phyloP scores from a whole-genome alignment of 2,888 invertebrate species.

The Diadegma fenestrale region DNA sequence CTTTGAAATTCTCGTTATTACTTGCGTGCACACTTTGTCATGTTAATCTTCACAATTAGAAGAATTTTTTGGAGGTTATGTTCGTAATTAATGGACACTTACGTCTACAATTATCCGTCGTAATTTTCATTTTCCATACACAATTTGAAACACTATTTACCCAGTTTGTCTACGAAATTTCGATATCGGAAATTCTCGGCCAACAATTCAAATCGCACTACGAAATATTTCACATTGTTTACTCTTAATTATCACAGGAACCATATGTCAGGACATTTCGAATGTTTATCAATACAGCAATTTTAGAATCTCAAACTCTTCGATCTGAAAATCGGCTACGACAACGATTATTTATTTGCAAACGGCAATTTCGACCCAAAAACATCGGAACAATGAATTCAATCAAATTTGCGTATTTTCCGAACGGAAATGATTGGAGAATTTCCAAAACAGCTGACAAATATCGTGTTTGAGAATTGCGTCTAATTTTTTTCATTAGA shows the following conservation, averaged over 20 bases:
- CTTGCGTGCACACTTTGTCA: background rate
- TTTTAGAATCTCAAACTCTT: background rate
- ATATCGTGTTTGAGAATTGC: background rate
- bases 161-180: background rate
- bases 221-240: background rate
- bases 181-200: background rate
- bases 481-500: conserved; percentile 73
- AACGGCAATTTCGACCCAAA: too few species aligned
- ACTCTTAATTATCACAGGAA: background rate
- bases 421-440: too few species aligned
- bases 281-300: background rate
- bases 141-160: background rate
- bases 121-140: background rate
- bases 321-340: too few species aligned
- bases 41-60: background rate
- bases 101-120: background rate
- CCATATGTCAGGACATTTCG: conserved; percentile 20
- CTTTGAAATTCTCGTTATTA: background rate
- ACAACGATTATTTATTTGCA: too few species aligned
- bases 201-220: background rate
- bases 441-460: background rate
- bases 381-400: too few species aligned
- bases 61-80: background rate
- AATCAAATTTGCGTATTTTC: too few species aligned
- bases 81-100: background rate